These are phyloP conservation scores for Dendrocincla fuliginosa DNA, from an alignment of 2,797 vertebrate species.

Conservation along the genomic window DNA sequence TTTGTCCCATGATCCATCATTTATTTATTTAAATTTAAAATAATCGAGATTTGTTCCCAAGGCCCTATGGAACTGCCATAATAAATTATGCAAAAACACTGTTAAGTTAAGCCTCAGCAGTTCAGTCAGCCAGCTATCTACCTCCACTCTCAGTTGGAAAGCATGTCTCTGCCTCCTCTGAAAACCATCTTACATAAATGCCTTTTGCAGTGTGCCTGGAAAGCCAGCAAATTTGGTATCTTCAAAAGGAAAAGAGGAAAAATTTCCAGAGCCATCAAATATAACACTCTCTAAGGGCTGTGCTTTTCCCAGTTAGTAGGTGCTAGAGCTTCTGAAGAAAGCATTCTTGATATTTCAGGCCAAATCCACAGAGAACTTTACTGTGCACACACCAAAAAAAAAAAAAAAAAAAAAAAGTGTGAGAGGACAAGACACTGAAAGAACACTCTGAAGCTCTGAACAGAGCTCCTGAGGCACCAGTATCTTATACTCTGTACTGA, in stretches of 20 bases:
- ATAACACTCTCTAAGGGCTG: not conserved
- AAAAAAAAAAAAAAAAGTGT: not conserved
- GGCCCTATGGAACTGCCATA: not conserved
- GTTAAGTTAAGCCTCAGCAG: not conserved
- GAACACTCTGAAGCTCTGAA: not conserved
- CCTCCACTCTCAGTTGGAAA: not conserved
- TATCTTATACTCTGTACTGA: not conserved
- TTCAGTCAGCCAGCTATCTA: not conserved
- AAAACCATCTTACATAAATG: not conserved
- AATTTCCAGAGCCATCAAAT: not conserved
- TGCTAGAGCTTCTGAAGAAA: not conserved
- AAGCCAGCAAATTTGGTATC: not conserved
- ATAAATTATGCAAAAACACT: constrained; percentile 23
- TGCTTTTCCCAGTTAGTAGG: not conserved
- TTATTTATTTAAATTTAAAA: constrained; percentile 42
- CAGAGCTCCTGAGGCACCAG: not conserved
- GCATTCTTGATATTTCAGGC: not conserved
- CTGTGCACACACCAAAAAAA: no score
- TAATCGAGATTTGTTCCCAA: not conserved
- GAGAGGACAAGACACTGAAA: not conserved
- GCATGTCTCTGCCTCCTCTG: not conserved
- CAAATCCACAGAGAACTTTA: not conserved
- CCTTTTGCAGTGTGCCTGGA: not conserved
- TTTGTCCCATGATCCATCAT: not conserved
- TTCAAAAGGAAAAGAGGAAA: not conserved